Evolutionary conservation across 1,140 invertebrate genomes (phyloP), one percentile per base, ranked within the genome.

Genomic region (Meteorus sp.): DNA sequence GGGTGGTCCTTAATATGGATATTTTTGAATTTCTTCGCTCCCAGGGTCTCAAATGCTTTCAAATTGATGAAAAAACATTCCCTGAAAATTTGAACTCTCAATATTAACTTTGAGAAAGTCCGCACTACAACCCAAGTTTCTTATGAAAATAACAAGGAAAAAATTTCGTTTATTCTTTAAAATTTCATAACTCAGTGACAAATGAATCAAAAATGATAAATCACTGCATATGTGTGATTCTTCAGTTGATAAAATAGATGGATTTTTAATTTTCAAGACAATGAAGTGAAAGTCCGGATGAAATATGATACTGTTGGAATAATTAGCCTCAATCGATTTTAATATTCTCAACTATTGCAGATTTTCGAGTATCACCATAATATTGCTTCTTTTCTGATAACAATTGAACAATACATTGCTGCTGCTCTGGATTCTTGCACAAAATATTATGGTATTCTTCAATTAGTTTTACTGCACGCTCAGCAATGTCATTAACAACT

Each of bases 401-500:
- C 33, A 62, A 20, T 59, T 62, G 55, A 19, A 59, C 6, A 13
- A 62, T 58, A 13, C 47, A 51, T 53, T 62, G 48, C 23, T 62
- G 6, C 15, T 59, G 61, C 9, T 63, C 45, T 31, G 13, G 1
- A 48, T 61, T n/a, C 15, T 54, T 56, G 0, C 27, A 59, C 0
- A 66, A 13, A 20, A 56, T 52, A 25, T 41, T 60, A 47, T 60
- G 55, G 43, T 64, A 67, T 19, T 65, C 59, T 60, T 62, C 9
- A 20, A 64, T 59, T 37, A 65, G 44, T 48, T 55, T 27, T n/a
- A 65, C 59, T 33, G 29, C 61, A 15, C 60, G 8, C 35, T 66
- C 63, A 20, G 63, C 61, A 45, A 48, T 31, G 15, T 65, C 66
- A 43, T 68, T 68, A 13, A 68, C 61, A 22, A 65, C 59, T 51